Evolutionary conservation across 2,888 invertebrate genomes (phyloP).

Genomic region (Geotrupes spiniger): DNA sequence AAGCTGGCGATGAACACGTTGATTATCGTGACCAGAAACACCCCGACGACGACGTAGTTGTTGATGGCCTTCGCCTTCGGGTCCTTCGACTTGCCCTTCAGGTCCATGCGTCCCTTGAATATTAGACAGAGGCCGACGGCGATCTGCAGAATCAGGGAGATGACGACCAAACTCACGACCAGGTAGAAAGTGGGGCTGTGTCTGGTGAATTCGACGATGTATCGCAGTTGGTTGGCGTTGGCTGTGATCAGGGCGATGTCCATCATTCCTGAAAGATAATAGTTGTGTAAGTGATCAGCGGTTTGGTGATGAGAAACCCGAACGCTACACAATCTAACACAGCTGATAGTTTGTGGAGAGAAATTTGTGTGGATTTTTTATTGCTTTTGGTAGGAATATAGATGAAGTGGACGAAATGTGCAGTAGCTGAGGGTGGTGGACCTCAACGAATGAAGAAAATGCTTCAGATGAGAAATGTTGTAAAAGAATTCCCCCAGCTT

Average conservation of each 20-base stretch:
- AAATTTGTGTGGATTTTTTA: too few species aligned
- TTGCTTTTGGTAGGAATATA: too few species aligned
- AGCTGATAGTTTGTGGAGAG: too few species aligned
- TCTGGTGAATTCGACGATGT: conserved; percentile 60
- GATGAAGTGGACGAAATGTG: too few species aligned
- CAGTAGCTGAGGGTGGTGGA: too few species aligned
- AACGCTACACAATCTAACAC: too few species aligned
- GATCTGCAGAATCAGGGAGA: conserved; percentile 63
- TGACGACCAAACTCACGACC: conserved; percentile 56
- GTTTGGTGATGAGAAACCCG: too few species aligned
- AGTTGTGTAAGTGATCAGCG: too few species aligned
- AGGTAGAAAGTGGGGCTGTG: conserved; percentile 58
- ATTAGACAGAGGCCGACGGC: conserved; percentile 60
- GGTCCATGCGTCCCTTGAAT: conserved; percentile 58
- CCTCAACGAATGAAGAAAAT: too few species aligned
- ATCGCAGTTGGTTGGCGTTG: conserved; percentile 68
- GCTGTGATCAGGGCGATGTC: conserved; percentile 68
- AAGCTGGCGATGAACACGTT: conserved; percentile 68
- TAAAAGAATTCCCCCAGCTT: too few species aligned
- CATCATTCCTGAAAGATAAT: conserved; percentile 58
- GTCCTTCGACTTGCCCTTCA: conserved; percentile 53
- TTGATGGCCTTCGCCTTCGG: conserved; percentile 55
- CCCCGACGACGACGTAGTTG: conserved; percentile 60
- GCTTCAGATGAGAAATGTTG: too few species aligned
- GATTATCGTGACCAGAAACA: conserved; percentile 66